phyloP scores from a whole-genome alignment of 2,113 vertebrate species.

The Galbula dea region DNA sequence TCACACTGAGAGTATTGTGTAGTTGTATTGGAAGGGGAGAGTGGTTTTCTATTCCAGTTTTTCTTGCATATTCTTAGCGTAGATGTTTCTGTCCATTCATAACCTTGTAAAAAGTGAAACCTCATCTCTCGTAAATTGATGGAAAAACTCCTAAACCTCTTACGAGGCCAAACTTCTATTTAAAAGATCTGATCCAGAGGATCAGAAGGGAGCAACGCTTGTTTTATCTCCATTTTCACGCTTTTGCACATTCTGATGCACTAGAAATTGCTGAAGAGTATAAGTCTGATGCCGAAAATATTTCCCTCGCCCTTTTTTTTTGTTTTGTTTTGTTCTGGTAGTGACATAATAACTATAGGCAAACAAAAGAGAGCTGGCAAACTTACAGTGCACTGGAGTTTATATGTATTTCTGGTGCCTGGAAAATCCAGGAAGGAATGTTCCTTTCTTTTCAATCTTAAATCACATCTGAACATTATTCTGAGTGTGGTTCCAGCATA shows the following conservation, averaged over 20 bases:
- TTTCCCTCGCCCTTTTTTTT: not conserved
- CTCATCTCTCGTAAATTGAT: not conserved
- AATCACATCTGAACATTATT: conserved; percentile 3
- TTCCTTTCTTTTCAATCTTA: not conserved
- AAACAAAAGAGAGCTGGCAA: conserved; percentile 7
- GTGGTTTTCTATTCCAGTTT: not conserved
- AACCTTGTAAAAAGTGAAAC: not conserved
- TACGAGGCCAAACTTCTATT: not conserved
- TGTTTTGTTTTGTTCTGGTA: fast-evolving
- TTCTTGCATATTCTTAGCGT: not conserved
- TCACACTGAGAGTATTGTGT: not conserved
- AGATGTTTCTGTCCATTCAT: not conserved
- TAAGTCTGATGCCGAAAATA: not conserved
- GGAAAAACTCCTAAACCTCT: not conserved
- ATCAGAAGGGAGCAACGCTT: not conserved
- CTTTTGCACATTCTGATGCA: not conserved
- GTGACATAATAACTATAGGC: not conserved
- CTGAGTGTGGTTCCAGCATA: not conserved
- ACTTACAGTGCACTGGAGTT: not conserved
- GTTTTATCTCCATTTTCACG: not conserved
- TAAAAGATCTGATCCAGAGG: not conserved
- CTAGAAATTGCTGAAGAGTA: not conserved
- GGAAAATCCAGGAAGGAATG: not conserved
- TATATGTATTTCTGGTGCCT: not conserved
- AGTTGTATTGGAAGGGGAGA: not conserved